Percentiles rank a stretch among this genome's conserved stretches.
Evolutionary conservation across 2,888 invertebrate genomes (phyloP).

Genomic region (Aleiodes testaceus): DNA sequence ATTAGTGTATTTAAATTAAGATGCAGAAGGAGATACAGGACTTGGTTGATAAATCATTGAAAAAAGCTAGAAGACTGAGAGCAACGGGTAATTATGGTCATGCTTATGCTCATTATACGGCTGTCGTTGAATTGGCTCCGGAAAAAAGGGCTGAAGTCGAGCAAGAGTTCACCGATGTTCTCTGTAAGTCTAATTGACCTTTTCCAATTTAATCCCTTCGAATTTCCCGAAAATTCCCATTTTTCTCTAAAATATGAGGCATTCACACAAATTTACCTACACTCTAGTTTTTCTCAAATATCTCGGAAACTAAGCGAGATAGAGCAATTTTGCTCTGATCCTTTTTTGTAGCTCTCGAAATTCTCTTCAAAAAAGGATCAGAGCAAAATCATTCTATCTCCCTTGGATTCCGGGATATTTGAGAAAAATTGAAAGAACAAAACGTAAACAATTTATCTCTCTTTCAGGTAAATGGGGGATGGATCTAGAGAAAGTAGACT

Average conservation of each 20-base stretch:
- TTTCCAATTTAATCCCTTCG: not conserved
- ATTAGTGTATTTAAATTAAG: slow-evolving; percentile 12
- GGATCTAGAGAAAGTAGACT: slow-evolving; percentile 54
- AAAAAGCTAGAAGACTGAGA: slow-evolving; percentile 60
- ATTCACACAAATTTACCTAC: not conserved
- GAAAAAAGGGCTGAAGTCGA: slow-evolving; percentile 57
- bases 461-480: slow-evolving; percentile 64
- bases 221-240: too few relatives aligned
- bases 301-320: not conserved
- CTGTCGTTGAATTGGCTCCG: slow-evolving; percentile 60
- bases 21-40: slow-evolving; percentile 59
- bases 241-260: too few relatives aligned
- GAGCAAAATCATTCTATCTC: not conserved
- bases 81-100: slow-evolving; percentile 58
- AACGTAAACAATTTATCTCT: too few relatives aligned
- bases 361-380: not conserved
- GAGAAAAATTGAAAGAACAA: not conserved
- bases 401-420: not conserved
- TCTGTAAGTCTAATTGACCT: slow-evolving; percentile 55
- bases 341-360: slow-evolving; percentile 28
- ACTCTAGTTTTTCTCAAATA: not conserved
- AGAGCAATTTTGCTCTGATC: not conserved
- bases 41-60: slow-evolving; percentile 57
- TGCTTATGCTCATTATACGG: slow-evolving; percentile 64
- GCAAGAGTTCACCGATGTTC: slow-evolving; percentile 60